Base-by-base conservation (phyloP, 2,888 invertebrate species). In the Eulithis testata region DNA sequence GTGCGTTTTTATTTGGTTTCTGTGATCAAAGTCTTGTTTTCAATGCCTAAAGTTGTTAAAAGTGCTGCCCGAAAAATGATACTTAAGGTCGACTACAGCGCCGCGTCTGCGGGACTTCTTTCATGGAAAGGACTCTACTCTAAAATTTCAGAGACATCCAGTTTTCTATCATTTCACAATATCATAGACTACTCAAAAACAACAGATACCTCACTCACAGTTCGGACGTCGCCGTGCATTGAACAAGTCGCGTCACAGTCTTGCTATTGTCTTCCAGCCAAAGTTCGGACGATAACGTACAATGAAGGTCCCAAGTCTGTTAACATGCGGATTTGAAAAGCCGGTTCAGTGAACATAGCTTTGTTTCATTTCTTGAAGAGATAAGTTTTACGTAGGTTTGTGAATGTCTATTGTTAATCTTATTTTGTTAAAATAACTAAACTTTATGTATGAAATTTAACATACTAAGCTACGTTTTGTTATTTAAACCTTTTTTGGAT, bases 251-350 rank as follows among this genome's bases (percentile, higher is more conserved):
- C 40, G 14, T 77, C 76, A 79, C 81, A 77, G 75, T 81, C 84
- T 81, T 82, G 72, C 79, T 66, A 78, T 86, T 85, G 86, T 88
- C 87, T 87, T 85, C 74, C 80, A 77, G 78, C 71, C 79, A 80
- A 89, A 89, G 85, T 89, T 89, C 82, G 85, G 66, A 43, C 73
- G 90, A 89, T 89, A 89, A 71, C 79, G 73, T 68, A 71, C 80
- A 87, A 73, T 70, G 80, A 78, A 83, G 84, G 83, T 83, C 81
- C 85, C 84, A 87, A 88, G 85, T 87, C 84, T 79, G 82, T 77
- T 75, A 77, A 81, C 80, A 77, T 79, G 75, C 76, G 84, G 86
- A 84, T 86, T 85, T 85, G 85, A 86, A 88, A 85, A 84, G 85
- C 83, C 59, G 73, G 75, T 77, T 76, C 76, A 73, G 66, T 73